Conservation (phyloP, 2,888 invertebrate genomes). For the Nineta flava region DNA sequence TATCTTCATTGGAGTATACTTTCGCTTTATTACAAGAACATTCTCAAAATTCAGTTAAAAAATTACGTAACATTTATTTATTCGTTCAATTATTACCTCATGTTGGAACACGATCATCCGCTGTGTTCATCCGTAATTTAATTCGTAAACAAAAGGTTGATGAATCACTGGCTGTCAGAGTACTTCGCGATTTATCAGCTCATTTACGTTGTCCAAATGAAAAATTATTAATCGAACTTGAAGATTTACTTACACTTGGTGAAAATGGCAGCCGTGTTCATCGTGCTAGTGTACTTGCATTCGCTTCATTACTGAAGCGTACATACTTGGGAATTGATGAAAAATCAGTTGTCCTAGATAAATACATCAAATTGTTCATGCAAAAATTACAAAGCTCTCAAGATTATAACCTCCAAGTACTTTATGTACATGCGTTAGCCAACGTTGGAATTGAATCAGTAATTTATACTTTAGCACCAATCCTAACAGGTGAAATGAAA, state of each 20-base stretch:
- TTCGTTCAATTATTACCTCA: conserved; percentile 30
- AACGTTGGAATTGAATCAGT: conserved; percentile 28
- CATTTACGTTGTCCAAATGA: conserved; percentile 25
- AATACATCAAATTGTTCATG: conserved; percentile 17
- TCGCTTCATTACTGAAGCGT: conserved; percentile 26
- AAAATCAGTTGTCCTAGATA: conserved; percentile 11
- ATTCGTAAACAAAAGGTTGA: conserved; percentile 22
- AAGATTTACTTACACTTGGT: conserved; percentile 19
- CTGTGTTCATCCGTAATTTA: conserved; percentile 24
- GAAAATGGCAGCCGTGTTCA: conserved; percentile 17
- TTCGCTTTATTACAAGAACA: conserved; percentile 13
- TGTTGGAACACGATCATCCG: conserved; percentile 28
- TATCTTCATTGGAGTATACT: conserved; percentile 19
- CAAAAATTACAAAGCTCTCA: conserved; percentile 16
- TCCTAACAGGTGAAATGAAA: conserved; percentile 23
- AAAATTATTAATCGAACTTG: conserved; percentile 23
- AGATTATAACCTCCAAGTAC: conserved; percentile 24
- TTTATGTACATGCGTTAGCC: conserved; percentile 29
- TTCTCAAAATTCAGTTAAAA: conserved; percentile 13
- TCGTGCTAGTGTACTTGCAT: conserved; percentile 27
- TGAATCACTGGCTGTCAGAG: conserved; percentile 18
- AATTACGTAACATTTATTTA: conserved; percentile 15
- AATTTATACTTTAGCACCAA: conserved; percentile 25
- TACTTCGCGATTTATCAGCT: conserved; percentile 28
- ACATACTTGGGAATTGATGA: conserved; percentile 9